Conservation (phyloP, 2,797 vertebrate genomes). For the Gephyroberyx darwinii region DNA sequence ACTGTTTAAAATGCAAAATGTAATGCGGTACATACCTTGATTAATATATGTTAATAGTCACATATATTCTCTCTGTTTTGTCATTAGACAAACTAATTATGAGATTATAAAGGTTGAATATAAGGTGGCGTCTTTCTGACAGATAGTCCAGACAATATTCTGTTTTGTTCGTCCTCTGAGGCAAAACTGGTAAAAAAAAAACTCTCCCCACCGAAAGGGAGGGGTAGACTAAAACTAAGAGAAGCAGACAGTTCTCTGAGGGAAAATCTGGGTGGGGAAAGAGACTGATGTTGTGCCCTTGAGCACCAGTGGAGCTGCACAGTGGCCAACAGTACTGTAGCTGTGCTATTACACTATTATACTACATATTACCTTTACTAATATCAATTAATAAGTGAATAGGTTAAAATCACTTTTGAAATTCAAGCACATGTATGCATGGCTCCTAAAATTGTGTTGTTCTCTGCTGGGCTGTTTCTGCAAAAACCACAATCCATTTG, state of each 20-base stretch:
- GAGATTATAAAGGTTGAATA: background rate
- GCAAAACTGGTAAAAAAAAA: no score
- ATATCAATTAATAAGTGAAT: no score
- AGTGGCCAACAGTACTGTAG: no score
- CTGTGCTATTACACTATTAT: no score
- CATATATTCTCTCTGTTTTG: no score
- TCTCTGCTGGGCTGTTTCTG: slow-evolving; percentile 26
- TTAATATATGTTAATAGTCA: no score
- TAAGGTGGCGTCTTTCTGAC: background rate
- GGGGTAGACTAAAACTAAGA: no score
- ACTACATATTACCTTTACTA: no score
- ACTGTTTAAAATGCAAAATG: background rate
- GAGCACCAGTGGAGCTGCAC: background rate
- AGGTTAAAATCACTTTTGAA: background rate
- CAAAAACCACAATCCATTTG: slow-evolving; percentile 22
- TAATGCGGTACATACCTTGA: background rate
- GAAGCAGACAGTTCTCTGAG: no score
- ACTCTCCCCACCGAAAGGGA: no score
- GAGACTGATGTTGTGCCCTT: background rate
- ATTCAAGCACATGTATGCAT: background rate
- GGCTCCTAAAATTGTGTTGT: background rate
- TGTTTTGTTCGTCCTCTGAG: background rate
- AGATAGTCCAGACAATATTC: background rate
- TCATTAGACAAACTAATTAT: no score
- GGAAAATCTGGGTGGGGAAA: no score